A percentile compares a stretch with the other conserved stretches of the same genome.
phyloP scores from a whole-genome alignment of 1,140 invertebrate genomes.

The Trypoxylus dichotomus region DNA sequence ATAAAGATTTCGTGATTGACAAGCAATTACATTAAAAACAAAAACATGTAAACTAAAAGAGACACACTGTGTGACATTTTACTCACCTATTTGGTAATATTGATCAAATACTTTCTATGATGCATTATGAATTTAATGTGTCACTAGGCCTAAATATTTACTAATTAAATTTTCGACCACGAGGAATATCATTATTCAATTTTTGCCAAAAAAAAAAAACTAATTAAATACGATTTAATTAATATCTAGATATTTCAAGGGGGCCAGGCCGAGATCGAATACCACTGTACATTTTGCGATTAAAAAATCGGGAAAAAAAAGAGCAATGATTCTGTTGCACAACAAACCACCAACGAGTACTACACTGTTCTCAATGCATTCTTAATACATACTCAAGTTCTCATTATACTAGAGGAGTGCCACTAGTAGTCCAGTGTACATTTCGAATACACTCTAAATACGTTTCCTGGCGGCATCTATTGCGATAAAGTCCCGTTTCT shows the following conservation, averaged over 20 bases:
- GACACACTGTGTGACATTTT: background rate
- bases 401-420: constrained; percentile 10
- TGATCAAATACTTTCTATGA: constrained; percentile 25
- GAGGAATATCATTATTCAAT: background rate
- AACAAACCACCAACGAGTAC: constrained; percentile 4
- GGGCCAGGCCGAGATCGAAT: background rate
- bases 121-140: constrained; percentile 6
- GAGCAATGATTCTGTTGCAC: constrained; percentile 4
- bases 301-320: background rate
- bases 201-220: background rate
- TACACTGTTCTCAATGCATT: constrained; percentile 11
- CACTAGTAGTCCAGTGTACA: background rate
- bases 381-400: constrained; percentile 7
- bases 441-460: background rate
- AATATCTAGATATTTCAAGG: background rate
- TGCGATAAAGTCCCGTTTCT: background rate
- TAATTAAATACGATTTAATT: background rate
- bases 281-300: constrained; percentile 1
- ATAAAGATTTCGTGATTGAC: background rate
- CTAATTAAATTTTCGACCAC: background rate
- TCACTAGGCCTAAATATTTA: background rate
- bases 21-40: background rate
- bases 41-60: background rate
- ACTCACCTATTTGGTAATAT: constrained; percentile 31
- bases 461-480: background rate